Evolutionary conservation across 2,797 vertebrate genomes (phyloP).

Genomic region (Labeo calbasu): DNA sequence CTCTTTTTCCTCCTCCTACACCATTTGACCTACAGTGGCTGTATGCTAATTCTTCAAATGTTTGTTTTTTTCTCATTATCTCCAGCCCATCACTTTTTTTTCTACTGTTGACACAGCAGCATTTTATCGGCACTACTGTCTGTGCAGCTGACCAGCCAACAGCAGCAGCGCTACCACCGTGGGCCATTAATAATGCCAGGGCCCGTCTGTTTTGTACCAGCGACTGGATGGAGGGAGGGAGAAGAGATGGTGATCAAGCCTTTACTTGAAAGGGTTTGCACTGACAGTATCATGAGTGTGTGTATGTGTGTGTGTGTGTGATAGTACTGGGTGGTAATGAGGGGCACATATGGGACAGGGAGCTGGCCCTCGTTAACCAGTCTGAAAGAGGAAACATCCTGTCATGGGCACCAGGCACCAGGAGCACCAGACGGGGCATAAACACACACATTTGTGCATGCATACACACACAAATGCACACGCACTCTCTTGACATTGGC

Average conservation of each 20-base stretch:
- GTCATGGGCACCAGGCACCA: slow-evolving; percentile 68
- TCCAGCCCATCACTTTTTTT: neutral
- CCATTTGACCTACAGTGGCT: slow-evolving; percentile 65
- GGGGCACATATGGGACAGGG: slow-evolving; percentile 80
- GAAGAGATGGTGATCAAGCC: slow-evolving; percentile 60
- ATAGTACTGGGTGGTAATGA: slow-evolving; percentile 73
- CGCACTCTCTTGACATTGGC: slow-evolving; percentile 63
- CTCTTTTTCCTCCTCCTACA: neutral
- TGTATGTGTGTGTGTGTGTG: slow-evolving; percentile 39
- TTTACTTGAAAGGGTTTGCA: slow-evolving; percentile 57
- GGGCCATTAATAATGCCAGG: slow-evolving; percentile 40
- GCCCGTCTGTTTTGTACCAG: slow-evolving; percentile 44
- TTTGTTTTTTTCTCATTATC: slow-evolving; percentile 18
- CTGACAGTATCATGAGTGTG: slow-evolving; percentile 56
- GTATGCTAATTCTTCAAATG: slow-evolving; percentile 62
- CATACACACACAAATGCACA: slow-evolving; percentile 39
- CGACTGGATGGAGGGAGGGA: slow-evolving; percentile 39
- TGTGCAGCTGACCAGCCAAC: slow-evolving; percentile 38
- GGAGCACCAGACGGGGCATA: slow-evolving; percentile 69
- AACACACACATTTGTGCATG: slow-evolving; percentile 34
- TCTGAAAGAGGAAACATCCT: slow-evolving; percentile 71
- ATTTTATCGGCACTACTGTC: slow-evolving; percentile 10
- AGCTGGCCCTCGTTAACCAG: slow-evolving; percentile 78
- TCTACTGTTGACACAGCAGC: slow-evolving; percentile 25
- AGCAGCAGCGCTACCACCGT: slow-evolving; percentile 7